These are phyloP conservation scores for Colostygia pectinataria DNA, from an alignment of 2,888 invertebrate genomes.

Conservation along the genomic window DNA sequence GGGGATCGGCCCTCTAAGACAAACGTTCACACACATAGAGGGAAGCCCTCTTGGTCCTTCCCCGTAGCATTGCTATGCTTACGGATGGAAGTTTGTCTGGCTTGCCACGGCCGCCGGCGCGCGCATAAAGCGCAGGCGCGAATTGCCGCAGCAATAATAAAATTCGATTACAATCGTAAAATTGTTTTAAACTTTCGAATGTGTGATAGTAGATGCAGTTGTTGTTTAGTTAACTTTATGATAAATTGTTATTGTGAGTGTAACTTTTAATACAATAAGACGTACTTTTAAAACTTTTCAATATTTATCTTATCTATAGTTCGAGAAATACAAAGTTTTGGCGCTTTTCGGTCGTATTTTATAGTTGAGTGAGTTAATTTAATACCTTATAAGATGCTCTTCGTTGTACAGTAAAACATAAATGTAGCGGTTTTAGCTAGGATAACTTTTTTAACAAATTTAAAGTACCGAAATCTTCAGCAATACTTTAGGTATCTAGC, in stretches of 20 bases:
- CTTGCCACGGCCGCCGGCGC: constrained; percentile 15
- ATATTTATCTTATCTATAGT: constrained; percentile 55
- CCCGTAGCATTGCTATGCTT: too few species aligned
- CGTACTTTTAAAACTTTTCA: constrained; percentile 64
- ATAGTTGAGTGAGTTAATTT: constrained; percentile 64
- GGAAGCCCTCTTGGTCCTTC: too few species aligned
- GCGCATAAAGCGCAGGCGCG: constrained; percentile 59
- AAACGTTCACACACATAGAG: too few species aligned
- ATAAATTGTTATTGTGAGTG: constrained; percentile 81
- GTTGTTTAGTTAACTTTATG: constrained; percentile 83
- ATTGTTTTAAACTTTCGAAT: constrained; percentile 83
- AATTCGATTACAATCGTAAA: constrained; percentile 79
- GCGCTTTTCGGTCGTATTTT: constrained; percentile 68
- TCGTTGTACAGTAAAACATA: constrained; percentile 78
- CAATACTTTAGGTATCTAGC: constrained; percentile 65
- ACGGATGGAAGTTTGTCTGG: constrained; percentile 1
- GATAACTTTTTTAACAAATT: constrained; percentile 79
- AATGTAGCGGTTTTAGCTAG: constrained; percentile 79
- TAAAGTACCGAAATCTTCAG: constrained; percentile 66
- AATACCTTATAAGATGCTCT: constrained; percentile 66
- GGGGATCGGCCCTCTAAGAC: constrained; percentile 7
- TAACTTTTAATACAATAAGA: constrained; percentile 78
- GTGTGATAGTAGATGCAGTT: constrained; percentile 84
- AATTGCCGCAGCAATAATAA: constrained; percentile 79
- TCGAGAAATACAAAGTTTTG: constrained; percentile 51